These are phyloP conservation scores for Drosophila mojavensis DNA, from an alignment of 1,140 invertebrate species.

Conservation along the genomic window DNA sequence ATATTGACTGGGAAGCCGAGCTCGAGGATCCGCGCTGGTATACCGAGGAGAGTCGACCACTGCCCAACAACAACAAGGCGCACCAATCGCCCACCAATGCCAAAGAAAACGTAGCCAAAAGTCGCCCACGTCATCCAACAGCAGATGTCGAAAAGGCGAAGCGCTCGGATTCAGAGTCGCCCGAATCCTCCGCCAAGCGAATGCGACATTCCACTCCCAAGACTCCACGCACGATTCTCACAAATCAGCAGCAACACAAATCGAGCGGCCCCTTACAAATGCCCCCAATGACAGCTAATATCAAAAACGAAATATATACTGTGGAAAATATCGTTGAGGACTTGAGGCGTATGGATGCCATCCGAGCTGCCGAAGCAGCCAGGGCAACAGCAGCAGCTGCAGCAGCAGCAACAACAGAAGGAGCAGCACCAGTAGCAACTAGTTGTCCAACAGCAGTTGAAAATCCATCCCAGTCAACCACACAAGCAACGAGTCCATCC, in stretches of 20 bases:
- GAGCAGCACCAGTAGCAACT: neutral
- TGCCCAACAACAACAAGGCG: constrained; percentile 8
- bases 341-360: constrained; percentile 19
- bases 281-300: constrained; percentile 14
- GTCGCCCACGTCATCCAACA: neutral
- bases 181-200: constrained; percentile 1
- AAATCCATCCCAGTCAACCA: constrained; percentile 10
- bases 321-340: constrained; percentile 42
- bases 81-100: constrained; percentile 34
- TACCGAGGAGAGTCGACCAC: constrained; percentile 28
- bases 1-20: constrained; percentile 66
- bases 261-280: neutral
- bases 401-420: neutral
- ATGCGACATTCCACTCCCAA: constrained; percentile 12
- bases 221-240: constrained; percentile 31
- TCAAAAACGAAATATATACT: constrained; percentile 27
- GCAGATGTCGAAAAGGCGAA: neutral
- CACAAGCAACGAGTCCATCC: neutral
- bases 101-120: constrained; percentile 53
- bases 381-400: neutral
- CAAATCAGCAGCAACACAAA: constrained; percentile 47
- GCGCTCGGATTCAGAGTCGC: neutral
- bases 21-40: constrained; percentile 78
- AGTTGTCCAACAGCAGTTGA: neutral
- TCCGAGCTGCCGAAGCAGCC: neutral